These are phyloP conservation scores for Pterobdella sp. DNA, from an alignment of 2,888 invertebrate species.

Conservation along the genomic window DNA sequence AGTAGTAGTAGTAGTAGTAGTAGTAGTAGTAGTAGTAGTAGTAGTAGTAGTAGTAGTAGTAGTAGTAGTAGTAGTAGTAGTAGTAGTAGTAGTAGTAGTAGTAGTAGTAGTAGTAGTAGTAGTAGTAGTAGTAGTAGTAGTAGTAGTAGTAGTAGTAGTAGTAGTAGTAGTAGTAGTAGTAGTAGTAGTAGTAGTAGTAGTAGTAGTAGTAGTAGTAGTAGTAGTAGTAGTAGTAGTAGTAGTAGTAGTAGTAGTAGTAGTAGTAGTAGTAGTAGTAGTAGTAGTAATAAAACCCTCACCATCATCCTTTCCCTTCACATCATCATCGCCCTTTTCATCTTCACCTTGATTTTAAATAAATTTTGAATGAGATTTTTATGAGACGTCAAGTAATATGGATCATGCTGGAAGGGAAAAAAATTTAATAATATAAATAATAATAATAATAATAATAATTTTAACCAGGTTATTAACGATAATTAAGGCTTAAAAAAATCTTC, in stretches of 20 bases:
- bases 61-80: conserved; percentile 2
- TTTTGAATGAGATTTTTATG: too few species aligned
- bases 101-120: conserved; percentile 2
- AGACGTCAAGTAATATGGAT: too few species aligned
- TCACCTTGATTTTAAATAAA: neutral
- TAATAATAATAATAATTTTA: too few species aligned
- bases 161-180: neutral
- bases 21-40: conserved; percentile 7
- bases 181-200: neutral
- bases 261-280: neutral
- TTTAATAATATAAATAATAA: too few species aligned
- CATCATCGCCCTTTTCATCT: neutral
- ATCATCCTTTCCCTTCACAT: neutral
- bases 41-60: conserved; percentile 2
- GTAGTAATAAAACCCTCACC: neutral
- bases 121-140: neutral
- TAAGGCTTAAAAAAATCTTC: too few species aligned
- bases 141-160: neutral
- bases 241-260: neutral
- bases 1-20: neutral
- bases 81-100: conserved; percentile 7
- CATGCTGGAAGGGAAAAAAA: too few species aligned
- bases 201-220: neutral
- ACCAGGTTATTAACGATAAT: too few species aligned
- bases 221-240: neutral